Conservation (phyloP, 2,888 invertebrate species). For the Acrobasis consociella region DNA sequence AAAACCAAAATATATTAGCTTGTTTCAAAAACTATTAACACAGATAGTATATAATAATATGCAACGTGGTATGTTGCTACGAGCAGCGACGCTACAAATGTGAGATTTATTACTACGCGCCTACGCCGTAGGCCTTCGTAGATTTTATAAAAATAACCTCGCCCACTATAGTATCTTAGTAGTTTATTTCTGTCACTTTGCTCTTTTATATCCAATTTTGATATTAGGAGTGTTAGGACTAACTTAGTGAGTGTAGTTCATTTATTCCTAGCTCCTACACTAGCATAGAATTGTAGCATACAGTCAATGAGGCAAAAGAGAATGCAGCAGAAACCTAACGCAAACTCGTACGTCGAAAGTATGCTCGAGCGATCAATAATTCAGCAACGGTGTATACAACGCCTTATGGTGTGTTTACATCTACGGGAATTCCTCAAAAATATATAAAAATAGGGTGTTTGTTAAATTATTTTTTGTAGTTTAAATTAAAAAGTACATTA, state of each 20-base stretch:
- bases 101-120: conserved; percentile 60
- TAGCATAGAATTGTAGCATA: neutral
- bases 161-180: conserved; percentile 18
- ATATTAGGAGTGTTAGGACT: no score
- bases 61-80: conserved; percentile 28
- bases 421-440: neutral
- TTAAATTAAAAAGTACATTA: no score
- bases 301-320: neutral
- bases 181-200: neutral
- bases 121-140: conserved; percentile 44
- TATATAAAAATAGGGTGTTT: no score
- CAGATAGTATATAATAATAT: no score
- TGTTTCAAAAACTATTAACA: neutral
- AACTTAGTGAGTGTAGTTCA: neutral
- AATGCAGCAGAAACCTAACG: conserved; percentile 10
- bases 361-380: conserved; percentile 61
- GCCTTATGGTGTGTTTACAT: conserved; percentile 34
- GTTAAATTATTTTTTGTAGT: no score
- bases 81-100: conserved; percentile 44
- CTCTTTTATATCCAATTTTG: neutral
- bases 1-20: no score
- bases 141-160: conserved; percentile 41
- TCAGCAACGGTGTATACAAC: conserved; percentile 58
- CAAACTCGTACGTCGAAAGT: conserved; percentile 19
- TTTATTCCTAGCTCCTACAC: no score